Conservation (phyloP, 1,140 invertebrate genomes). For the Sarcophaga bullata region DNA sequence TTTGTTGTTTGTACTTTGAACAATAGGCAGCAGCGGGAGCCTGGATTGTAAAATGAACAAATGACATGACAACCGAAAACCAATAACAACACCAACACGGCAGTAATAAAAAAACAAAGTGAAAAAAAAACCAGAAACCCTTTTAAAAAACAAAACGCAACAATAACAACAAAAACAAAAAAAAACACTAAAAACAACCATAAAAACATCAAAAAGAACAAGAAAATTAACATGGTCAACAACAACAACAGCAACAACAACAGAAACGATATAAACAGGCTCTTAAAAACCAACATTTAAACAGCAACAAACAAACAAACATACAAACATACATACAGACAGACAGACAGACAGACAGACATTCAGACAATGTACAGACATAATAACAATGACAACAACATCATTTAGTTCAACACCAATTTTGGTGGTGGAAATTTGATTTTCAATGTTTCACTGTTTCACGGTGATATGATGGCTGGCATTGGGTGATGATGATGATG, state of each 20-base stretch:
- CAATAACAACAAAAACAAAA: slow-evolving; percentile 21
- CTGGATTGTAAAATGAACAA: slow-evolving; percentile 24
- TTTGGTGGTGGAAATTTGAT: neutral
- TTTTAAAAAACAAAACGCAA: neutral
- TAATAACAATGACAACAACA: slow-evolving; percentile 23
- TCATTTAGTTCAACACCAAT: slow-evolving; percentile 36
- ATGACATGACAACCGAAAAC: slow-evolving; percentile 32
- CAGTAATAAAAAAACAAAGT: neutral
- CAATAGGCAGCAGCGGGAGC: slow-evolving; percentile 33
- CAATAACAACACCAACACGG: too few species aligned
- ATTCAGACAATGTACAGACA: neutral
- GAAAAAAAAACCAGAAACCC: slow-evolving; percentile 7
- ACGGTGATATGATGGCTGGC: too few species aligned
- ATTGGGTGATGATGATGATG: neutral
- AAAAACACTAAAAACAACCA: slow-evolving; percentile 20
- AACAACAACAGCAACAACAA: slow-evolving; percentile 20
- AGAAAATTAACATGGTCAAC: slow-evolving; percentile 41
- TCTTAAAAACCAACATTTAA: neutral
- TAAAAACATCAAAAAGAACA: slow-evolving; percentile 39
- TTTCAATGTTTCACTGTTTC: too few species aligned
- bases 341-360: neutral
- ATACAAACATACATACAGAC: neutral
- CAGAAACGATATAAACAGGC: neutral
- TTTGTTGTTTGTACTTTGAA: neutral
- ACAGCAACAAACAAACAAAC: slow-evolving; percentile 11